Conservation (phyloP, 2,888 invertebrate genomes). For the Drosophila birchii region DNA sequence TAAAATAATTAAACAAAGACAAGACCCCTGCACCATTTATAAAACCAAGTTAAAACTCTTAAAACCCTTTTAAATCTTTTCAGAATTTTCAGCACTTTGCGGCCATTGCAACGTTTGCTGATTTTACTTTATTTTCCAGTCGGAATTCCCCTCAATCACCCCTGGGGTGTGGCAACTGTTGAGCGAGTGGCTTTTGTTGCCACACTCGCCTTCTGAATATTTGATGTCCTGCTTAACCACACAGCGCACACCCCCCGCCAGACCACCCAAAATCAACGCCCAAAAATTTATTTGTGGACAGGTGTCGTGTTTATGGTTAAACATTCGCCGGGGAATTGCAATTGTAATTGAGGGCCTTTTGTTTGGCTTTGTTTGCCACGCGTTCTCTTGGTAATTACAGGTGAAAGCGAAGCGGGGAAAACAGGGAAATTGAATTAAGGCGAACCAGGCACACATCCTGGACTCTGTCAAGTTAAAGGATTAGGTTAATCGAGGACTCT, state of each 20-base stretch:
- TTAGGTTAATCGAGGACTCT: slow-evolving; percentile 22
- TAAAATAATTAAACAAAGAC: not conserved
- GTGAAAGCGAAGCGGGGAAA: not conserved
- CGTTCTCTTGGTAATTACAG: slow-evolving; percentile 27
- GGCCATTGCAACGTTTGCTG: not conserved
- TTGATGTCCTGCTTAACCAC: slow-evolving; percentile 34
- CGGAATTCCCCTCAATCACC: slow-evolving; percentile 8
- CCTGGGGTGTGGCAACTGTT: slow-evolving; percentile 24
- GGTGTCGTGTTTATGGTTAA: slow-evolving; percentile 48
- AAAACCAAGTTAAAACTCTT: not conserved
- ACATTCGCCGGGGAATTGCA: slow-evolving; percentile 42
- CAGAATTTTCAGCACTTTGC: not conserved
- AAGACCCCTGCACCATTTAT: not conserved
- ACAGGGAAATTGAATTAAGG: slow-evolving; percentile 27
- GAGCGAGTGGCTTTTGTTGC: slow-evolving; percentile 22
- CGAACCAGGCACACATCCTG: not conserved
- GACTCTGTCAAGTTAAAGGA: slow-evolving; percentile 14
- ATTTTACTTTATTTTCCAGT: not conserved
- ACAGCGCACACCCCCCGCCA: not conserved
- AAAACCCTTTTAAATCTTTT: not conserved
- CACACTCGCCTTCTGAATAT: slow-evolving; percentile 39
- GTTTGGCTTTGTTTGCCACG: slow-evolving; percentile 26
- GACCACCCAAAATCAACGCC: slow-evolving; percentile 41
- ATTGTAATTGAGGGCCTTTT: slow-evolving; percentile 38
- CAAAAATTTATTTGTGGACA: slow-evolving; percentile 42